Evolutionary conservation across 2,113 vertebrate genomes (phyloP).

Genomic region (Mionectes macconnelli): DNA sequence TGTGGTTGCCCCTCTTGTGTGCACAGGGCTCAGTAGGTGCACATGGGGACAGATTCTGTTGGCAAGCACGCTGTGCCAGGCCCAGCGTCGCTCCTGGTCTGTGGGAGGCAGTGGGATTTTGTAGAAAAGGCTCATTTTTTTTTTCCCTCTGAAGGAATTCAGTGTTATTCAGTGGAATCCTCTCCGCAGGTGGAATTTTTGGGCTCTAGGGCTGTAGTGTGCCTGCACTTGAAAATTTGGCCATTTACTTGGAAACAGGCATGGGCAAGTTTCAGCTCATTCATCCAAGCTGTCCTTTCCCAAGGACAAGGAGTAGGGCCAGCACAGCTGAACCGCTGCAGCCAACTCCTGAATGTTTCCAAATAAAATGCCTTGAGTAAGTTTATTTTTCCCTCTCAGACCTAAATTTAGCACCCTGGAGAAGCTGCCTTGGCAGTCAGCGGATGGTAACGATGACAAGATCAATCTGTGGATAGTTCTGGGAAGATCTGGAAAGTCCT

Average conservation of each 20-base stretch:
- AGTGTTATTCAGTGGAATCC: constrained; percentile 56
- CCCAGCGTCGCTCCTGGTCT: neutral
- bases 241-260: constrained; percentile 62
- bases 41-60: neutral
- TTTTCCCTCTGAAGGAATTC: constrained; percentile 39
- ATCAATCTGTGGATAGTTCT: constrained; percentile 61
- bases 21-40: neutral
- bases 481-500: constrained; percentile 66
- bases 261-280: constrained; percentile 66
- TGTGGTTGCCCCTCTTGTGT: neutral
- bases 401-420: constrained; percentile 67
- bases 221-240: constrained; percentile 69
- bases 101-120: neutral
- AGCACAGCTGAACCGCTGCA: constrained; percentile 45
- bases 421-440: constrained; percentile 60
- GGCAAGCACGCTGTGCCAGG: neutral
- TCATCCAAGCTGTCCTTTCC: constrained; percentile 70
- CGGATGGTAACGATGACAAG: constrained; percentile 61
- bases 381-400: constrained; percentile 68
- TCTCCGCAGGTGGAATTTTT: constrained; percentile 65
- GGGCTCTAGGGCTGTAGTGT: constrained; percentile 49
- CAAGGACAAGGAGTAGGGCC: constrained; percentile 66
- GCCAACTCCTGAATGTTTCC: constrained; percentile 66
- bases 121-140: neutral
- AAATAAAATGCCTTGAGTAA: constrained; percentile 70